phyloP scores from a whole-genome alignment of 2,888 invertebrate genomes.

The Pherbina coryleti region DNA sequence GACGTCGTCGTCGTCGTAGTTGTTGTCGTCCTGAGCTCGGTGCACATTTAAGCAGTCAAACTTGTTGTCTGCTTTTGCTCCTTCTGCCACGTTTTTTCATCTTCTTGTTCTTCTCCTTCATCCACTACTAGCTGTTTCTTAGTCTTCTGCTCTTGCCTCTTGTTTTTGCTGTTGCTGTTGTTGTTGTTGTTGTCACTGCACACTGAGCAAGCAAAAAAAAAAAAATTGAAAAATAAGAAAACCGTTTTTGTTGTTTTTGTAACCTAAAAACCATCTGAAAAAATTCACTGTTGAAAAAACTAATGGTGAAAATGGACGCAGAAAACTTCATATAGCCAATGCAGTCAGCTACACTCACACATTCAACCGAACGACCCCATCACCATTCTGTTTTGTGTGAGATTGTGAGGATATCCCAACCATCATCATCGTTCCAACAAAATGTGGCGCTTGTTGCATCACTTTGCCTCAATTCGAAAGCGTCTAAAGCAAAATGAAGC shows the following conservation, averaged over 20 bases:
- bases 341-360: not conserved
- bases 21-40: slow-evolving; percentile 31
- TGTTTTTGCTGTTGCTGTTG: slow-evolving; percentile 25
- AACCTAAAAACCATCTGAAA: slow-evolving; percentile 65
- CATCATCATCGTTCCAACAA: not conserved
- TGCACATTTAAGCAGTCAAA: slow-evolving; percentile 54
- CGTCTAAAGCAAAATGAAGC: slow-evolving; percentile 32
- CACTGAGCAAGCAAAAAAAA: slow-evolving; percentile 20
- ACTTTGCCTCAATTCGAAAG: slow-evolving; percentile 32
- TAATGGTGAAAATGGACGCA: slow-evolving; percentile 35
- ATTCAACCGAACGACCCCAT: not conserved
- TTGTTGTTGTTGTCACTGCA: slow-evolving; percentile 21
- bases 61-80: slow-evolving; percentile 45
- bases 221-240: slow-evolving; percentile 13
- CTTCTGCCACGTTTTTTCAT: slow-evolving; percentile 46
- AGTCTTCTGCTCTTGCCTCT: slow-evolving; percentile 19
- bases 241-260: slow-evolving; percentile 49
- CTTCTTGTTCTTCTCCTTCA: not conserved
- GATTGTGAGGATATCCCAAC: not conserved
- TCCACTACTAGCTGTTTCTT: slow-evolving; percentile 21
- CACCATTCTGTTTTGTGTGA: not conserved
- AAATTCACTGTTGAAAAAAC: slow-evolving; percentile 50
- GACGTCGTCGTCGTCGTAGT: slow-evolving; percentile 7
- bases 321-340: slow-evolving; percentile 41
- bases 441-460: slow-evolving; percentile 57